These are phyloP conservation scores for Anoura caudifer DNA, from an alignment of 2,113 vertebrate genomes.

Conservation along the genomic window DNA sequence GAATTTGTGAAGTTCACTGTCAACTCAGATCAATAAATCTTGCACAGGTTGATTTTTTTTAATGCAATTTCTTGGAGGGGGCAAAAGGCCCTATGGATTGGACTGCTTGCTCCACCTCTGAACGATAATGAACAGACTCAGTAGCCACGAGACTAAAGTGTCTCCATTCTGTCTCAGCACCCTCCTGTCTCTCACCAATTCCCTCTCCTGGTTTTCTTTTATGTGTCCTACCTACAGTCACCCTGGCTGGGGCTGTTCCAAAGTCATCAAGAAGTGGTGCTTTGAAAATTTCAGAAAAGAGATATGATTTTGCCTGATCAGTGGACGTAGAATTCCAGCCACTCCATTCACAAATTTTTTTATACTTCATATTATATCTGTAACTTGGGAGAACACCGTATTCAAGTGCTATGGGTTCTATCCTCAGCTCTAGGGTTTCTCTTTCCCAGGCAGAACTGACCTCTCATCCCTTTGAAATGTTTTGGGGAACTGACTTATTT, in stretches of 20 bases:
- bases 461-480: background rate
- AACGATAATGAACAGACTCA: slow-evolving; percentile 74
- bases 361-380: background rate
- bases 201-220: slow-evolving; percentile 58
- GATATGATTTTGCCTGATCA: background rate
- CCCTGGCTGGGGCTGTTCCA: slow-evolving; percentile 61
- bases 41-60: slow-evolving; percentile 70
- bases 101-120: slow-evolving; percentile 76
- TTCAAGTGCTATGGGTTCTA: background rate
- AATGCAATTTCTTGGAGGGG: slow-evolving; percentile 70
- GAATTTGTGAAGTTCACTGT: slow-evolving; percentile 78
- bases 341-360: background rate
- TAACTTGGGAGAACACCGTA: background rate
- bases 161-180: background rate
- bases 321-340: background rate
- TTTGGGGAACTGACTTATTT: background rate
- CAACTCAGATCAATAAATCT: slow-evolving; percentile 82
- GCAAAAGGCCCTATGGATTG: slow-evolving; percentile 66
- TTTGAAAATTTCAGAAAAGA: slow-evolving; percentile 67
- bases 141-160: slow-evolving; percentile 55
- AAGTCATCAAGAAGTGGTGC: slow-evolving; percentile 57
- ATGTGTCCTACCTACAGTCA: slow-evolving; percentile 60
- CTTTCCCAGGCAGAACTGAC: background rate
- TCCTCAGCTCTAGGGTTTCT: background rate
- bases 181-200: background rate